These are phyloP conservation scores for Ceryle rudis DNA, from an alignment of 2,797 vertebrate genomes.

Conservation along the genomic window DNA sequence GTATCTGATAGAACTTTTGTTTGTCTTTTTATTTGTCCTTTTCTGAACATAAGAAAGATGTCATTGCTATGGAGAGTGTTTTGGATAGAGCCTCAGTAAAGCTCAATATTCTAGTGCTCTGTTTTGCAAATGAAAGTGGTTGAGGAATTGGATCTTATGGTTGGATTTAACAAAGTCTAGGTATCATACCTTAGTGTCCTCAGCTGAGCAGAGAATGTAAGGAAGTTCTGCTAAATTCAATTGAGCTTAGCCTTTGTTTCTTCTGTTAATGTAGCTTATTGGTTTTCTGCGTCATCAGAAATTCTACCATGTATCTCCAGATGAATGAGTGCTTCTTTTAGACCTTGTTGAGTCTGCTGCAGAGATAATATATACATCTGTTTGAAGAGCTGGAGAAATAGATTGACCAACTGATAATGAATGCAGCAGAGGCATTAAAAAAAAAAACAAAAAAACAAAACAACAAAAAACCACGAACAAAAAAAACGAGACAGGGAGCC, in stretches of 20 bases:
- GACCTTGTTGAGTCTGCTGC: not conserved
- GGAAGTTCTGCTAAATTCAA: not conserved
- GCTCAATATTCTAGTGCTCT: not conserved
- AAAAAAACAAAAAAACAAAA: not conserved
- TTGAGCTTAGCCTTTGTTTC: not conserved
- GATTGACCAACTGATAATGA: not conserved
- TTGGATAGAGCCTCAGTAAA: not conserved
- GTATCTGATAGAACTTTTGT: not conserved
- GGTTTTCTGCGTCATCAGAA: not conserved
- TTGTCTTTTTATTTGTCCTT: not conserved
- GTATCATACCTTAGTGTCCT: not conserved
- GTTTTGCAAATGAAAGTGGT: fast-evolving
- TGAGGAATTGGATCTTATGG: not conserved
- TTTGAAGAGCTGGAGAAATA: not conserved
- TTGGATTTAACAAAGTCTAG: not conserved
- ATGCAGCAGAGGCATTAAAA: not conserved
- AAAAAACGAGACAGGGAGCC: fast-evolving
- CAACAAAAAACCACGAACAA: not conserved
- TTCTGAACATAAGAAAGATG: not conserved
- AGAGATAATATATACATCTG: not conserved
- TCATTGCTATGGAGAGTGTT: not conserved
- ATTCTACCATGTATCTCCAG: not conserved
- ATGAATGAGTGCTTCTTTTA: not conserved
- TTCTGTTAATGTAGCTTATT: not conserved
- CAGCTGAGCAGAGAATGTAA: not conserved